phyloP scores from a whole-genome alignment of 2,113 vertebrate species.

The Coreoperca whiteheadi region DNA sequence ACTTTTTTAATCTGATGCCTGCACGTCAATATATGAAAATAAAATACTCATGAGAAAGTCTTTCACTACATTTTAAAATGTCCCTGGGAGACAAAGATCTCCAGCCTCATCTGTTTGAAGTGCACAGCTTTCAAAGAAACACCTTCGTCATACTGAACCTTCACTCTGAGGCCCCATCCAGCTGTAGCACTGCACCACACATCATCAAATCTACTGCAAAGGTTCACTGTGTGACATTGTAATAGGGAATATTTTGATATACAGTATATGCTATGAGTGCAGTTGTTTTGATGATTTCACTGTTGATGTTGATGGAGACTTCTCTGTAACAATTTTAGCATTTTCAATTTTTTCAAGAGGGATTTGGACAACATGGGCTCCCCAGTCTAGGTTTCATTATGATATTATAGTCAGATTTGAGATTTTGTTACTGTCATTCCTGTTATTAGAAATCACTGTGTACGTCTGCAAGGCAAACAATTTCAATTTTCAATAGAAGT shows the following conservation, averaged over 20 bases:
- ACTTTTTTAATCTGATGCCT: not conserved
- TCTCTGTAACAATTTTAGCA: not conserved
- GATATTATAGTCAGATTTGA: not conserved
- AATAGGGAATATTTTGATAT: not conserved
- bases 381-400: not conserved
- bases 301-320: not conserved
- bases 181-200: not conserved
- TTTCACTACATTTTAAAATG: not conserved
- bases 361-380: not conserved
- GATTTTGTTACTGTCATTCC: too few relatives aligned
- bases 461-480: too few relatives aligned
- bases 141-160: slow-evolving; percentile 1
- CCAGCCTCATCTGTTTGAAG: not conserved
- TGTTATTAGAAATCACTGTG: too few relatives aligned
- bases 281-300: not conserved
- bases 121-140: not conserved
- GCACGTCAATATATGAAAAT: not conserved
- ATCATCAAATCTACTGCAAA: not conserved
- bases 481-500: too few relatives aligned
- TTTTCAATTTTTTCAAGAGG: not conserved
- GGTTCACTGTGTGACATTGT: not conserved
- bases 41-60: not conserved
- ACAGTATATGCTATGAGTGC: not conserved
- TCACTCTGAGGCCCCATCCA: not conserved
- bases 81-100: slow-evolving; percentile 10